A percentile compares a stretch with the other conserved stretches of the same genome.
Conservation (phyloP, 2,113 vertebrate species). For the Lynx canadensis region DNA sequence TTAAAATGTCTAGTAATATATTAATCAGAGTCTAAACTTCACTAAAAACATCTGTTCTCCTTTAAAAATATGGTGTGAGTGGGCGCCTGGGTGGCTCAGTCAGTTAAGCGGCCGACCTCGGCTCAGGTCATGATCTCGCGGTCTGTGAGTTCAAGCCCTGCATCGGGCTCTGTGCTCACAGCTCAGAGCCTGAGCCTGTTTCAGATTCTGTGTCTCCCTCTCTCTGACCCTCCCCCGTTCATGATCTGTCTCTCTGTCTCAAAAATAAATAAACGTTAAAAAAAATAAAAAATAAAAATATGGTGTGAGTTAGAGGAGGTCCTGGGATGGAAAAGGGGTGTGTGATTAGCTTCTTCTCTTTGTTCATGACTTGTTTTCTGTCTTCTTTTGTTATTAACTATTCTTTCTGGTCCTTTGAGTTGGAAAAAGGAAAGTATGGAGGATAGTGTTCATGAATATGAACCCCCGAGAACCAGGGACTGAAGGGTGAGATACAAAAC, state of each 20-base stretch:
- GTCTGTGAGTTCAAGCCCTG: no score
- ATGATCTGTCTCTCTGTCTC: no score
- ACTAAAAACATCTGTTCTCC: background rate
- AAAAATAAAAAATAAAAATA: no score
- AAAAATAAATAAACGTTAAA: no score
- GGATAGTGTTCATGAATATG: background rate
- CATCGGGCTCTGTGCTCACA: no score
- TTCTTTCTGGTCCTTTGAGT: background rate
- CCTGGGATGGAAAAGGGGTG: rapidly evolving
- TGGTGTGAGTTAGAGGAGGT: background rate
- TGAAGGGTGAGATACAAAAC: background rate
- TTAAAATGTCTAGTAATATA: background rate
- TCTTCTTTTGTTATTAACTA: background rate
- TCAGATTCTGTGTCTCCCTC: no score
- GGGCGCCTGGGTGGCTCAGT: no score
- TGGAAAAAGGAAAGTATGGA: background rate
- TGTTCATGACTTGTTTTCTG: background rate
- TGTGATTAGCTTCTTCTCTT: background rate
- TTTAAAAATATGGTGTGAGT: background rate
- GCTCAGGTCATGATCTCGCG: no score
- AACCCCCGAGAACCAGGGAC: rapidly evolving
- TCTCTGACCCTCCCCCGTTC: no score
- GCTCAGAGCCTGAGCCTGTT: no score
- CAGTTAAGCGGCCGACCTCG: no score
- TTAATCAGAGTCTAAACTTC: background rate